Base-by-base conservation (phyloP, 2,888 invertebrate genomes). In the Perizoma affinitatum region DNA sequence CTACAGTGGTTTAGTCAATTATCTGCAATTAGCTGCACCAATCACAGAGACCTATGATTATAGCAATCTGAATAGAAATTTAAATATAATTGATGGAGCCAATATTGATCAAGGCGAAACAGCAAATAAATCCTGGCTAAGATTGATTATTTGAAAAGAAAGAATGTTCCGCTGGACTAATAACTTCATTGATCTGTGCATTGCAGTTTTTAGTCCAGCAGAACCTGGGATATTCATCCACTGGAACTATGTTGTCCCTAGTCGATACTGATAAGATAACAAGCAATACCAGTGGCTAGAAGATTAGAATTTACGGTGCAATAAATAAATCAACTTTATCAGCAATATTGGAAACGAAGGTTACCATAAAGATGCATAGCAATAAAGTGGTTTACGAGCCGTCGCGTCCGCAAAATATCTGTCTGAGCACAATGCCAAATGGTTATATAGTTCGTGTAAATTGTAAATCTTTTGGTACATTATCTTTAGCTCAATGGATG, bases 401-500 rank as follows among this genome's bases (percentile, higher is more conserved):
- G 52, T 50, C 63, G 42, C 54, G 67, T 54, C 57, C 34, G 54
- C 58, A 44, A 60, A 64, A 66, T 68, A 66, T 65, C 41, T 59
- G 67, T 67, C 65, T 70, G 67, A 60, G 55, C 41, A 58, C 65
- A 63, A 65, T 70, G 69, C 72, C 73, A 73, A 70, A 67, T 65
- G 54, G 61, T 55, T 49, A 35, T 50, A 38, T 51, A 45, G 35
- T 51, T 41, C 11, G 36, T 49, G 8, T 54, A 53, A 47, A 40
- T 35, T 69, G 70, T 44, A 9, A 38, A 64, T 52, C 56, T 22
- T 22, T 22, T 45, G 22, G 7, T 46, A 67, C 67, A 77, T 76
- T 79, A 79, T 74, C 70, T 82, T 71, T 72, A 71, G 75, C 71
- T 73, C 59, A 71, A 73, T 65, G 65, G 68, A 67, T 59, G 71